Base-by-base conservation (phyloP, 2,113 vertebrate species). In the Pteruthius melanotis region DNA sequence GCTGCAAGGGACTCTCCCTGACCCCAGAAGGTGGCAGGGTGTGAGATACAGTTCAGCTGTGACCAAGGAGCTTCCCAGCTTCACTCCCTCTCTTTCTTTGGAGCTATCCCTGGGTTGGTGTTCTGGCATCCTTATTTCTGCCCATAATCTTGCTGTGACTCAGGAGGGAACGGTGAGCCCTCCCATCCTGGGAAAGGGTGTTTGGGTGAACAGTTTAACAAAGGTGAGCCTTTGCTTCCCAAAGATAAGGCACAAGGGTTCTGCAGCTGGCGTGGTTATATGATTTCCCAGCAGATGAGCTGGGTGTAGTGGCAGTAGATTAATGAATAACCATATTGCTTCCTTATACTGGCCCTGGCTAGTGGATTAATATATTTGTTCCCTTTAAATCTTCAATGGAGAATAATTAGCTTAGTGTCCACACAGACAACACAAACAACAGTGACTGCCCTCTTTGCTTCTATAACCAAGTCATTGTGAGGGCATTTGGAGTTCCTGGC, bases 291-390 rank as follows among this genome's bases (percentile, higher is more conserved):
- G 92, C 87, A 92, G 85, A 80, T 39, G 59, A 86, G 42, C 93
- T 90, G 93, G 91, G 56, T 14, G 79, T 94, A 85, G 89, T 94
- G 94, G 92, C 92, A 94, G 81, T 93, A 60, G 72, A 77, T 95
- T 87, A 92, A 90, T 91, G 72, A 95, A 72, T 81, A 96, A 83
- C 81, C 70, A 81, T 97, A 90, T 90, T 84, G 75, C 84, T 95
- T 96, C 77, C 54, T 94, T 89, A 95, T 95, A 97, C 94, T 94
- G 94, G 94, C 94, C 94, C 91, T 80, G 78, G 91, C 93, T 94
- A 93, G 91, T 96, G 90, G 74, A 89, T 96, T 94, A 96, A 93
- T 81, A 71, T 78, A 81, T 85, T 80, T 92, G 89, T 89, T 95
- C 93, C 94, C 93, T 96, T 97, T 92, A 92, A 87, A 94, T 87